These are phyloP conservation scores for Drosophila repleta DNA, from an alignment of 1,140 invertebrate species.

Conservation along the genomic window DNA sequence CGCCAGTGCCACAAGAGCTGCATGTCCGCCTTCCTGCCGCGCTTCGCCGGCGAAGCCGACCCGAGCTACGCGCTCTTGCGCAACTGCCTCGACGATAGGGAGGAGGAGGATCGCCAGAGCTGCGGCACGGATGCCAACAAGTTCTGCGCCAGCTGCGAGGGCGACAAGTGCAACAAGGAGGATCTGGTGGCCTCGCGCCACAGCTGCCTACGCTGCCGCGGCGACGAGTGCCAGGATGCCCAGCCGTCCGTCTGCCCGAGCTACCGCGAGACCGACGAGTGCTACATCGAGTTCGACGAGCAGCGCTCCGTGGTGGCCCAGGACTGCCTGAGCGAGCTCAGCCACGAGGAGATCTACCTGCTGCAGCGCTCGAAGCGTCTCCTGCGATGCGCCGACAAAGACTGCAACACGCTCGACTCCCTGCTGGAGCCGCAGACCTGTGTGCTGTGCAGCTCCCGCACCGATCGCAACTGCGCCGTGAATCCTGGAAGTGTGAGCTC, in stretches of 20 bases:
- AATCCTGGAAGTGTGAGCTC: constrained; percentile 44
- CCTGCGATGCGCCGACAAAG: constrained; percentile 46
- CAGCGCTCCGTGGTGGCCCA: constrained; percentile 35
- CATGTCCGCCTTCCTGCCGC: constrained; percentile 60
- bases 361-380: constrained; percentile 58
- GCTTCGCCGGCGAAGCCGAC: constrained; percentile 43
- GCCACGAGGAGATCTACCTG: constrained; percentile 54
- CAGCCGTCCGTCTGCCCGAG: constrained; percentile 43
- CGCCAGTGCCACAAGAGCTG: constrained; percentile 64
- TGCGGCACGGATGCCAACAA: constrained; percentile 47
- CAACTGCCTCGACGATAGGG: constrained; percentile 69
- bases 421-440: constrained; percentile 55
- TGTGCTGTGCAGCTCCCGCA: constrained; percentile 68
- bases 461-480: constrained; percentile 63
- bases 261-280: constrained; percentile 64
- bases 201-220: constrained; percentile 66
- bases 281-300: constrained; percentile 70
- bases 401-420: constrained; percentile 67
- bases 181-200: constrained; percentile 56
- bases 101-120: constrained; percentile 55
- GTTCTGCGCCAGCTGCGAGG: constrained; percentile 53
- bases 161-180: constrained; percentile 56
- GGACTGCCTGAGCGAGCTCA: constrained; percentile 64
- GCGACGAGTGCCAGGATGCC: constrained; percentile 60
- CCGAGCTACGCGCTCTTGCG: constrained; percentile 65